Conservation (phyloP, 2,113 vertebrate species). For the Seriola aureovittata region DNA sequence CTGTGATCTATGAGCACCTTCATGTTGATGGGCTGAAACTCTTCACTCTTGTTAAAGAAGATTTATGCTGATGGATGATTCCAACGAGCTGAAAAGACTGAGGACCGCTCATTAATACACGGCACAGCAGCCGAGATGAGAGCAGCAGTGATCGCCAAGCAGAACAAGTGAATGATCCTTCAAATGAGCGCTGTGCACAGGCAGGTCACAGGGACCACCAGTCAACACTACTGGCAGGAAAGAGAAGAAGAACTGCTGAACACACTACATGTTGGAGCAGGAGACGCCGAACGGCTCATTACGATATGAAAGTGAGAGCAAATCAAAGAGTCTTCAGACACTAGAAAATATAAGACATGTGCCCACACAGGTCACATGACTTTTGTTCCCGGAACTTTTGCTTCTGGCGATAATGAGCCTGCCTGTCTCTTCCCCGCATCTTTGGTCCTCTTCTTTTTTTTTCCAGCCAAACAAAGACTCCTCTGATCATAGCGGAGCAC, state of each 20-base stretch:
- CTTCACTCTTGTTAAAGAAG: slow-evolving; percentile 71
- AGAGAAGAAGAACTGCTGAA: slow-evolving; percentile 58
- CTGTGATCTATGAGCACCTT: slow-evolving; percentile 68
- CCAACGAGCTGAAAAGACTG: slow-evolving; percentile 46
- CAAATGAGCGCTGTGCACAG: slow-evolving; percentile 57
- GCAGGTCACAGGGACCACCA: slow-evolving; percentile 68
- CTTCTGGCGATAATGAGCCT: slow-evolving; percentile 82
- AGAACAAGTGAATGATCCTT: slow-evolving; percentile 68
- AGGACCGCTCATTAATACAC: slow-evolving; percentile 69
- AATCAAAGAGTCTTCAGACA: slow-evolving; percentile 77
- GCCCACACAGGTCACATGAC: slow-evolving; percentile 80
- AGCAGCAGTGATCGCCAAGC: slow-evolving; percentile 47
- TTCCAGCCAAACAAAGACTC: slow-evolving; percentile 76
- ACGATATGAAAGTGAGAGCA: slow-evolving; percentile 71
- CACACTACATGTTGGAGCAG: slow-evolving; percentile 52
- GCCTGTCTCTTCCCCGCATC: slow-evolving; percentile 71
- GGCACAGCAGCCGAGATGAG: slow-evolving; percentile 30
- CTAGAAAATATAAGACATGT: slow-evolving; percentile 63
- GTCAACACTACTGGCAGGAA: slow-evolving; percentile 53
- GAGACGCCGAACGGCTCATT: slow-evolving; percentile 75
- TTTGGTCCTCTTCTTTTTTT: slow-evolving; percentile 51
- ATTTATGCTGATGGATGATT: slow-evolving; percentile 72
- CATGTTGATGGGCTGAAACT: slow-evolving; percentile 64
- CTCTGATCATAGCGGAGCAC: slow-evolving; percentile 79
- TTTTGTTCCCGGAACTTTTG: slow-evolving; percentile 80